These are phyloP conservation scores for Nymphalis c-album DNA, from an alignment of 2,888 invertebrate species.

Conservation along the genomic window DNA sequence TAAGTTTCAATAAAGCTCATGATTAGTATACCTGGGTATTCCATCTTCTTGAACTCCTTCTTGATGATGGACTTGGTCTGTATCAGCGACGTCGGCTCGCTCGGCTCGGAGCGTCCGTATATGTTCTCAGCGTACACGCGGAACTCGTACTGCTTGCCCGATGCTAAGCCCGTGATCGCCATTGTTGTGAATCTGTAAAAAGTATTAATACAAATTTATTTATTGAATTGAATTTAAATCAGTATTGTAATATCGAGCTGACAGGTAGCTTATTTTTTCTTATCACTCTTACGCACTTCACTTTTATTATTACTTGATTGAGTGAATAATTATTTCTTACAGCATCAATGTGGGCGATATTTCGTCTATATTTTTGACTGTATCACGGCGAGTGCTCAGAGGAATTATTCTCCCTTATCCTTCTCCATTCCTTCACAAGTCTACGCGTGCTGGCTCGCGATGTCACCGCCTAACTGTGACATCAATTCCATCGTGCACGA, in stretches of 20 bases:
- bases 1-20: background rate
- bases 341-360: too few species aligned
- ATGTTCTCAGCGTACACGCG: slow-evolving; percentile 98
- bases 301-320: too few species aligned
- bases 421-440: too few species aligned
- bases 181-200: slow-evolving; percentile 89
- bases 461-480: too few species aligned
- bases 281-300: too few species aligned
- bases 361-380: too few species aligned
- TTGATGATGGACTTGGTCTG: slow-evolving; percentile 91
- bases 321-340: too few species aligned
- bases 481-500: too few species aligned
- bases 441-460: too few species aligned
- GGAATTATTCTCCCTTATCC: too few species aligned
- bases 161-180: slow-evolving; percentile 93
- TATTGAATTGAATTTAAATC: background rate
- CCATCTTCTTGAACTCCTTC: slow-evolving; percentile 89
- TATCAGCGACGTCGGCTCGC: slow-evolving; percentile 91
- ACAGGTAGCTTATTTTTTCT: too few species aligned
- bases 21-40: slow-evolving; percentile 83
- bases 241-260: background rate
- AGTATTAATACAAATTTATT: background rate
- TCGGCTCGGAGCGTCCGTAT: slow-evolving; percentile 97
- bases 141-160: slow-evolving; percentile 98
- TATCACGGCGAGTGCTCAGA: too few species aligned